These are phyloP conservation scores for Rhinatrema bivittatum DNA, from an alignment of 2,797 vertebrate genomes.

Conservation along the genomic window DNA sequence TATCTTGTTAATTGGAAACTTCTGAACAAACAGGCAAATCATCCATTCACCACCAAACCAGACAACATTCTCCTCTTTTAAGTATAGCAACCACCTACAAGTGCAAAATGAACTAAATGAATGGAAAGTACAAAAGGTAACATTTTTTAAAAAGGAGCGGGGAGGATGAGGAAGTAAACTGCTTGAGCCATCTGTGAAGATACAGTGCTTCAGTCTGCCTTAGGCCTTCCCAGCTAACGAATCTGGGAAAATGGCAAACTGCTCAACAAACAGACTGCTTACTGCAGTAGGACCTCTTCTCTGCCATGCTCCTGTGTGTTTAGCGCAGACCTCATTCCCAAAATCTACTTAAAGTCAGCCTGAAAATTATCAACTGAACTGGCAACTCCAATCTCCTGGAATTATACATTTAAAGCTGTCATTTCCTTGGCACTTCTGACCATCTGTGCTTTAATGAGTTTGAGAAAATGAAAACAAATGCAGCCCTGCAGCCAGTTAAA, in stretches of 20 bases:
- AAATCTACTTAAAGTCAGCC: background rate
- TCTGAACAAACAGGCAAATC: too few relatives aligned
- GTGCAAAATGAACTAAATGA: background rate
- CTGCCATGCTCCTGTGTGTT: background rate
- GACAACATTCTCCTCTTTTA: too few relatives aligned
- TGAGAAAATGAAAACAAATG: background rate
- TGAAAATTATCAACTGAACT: background rate
- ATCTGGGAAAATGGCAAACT: conserved; percentile 4
- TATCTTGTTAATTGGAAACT: too few relatives aligned
- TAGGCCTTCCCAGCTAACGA: conserved; percentile 11
- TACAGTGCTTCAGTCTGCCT: conserved; percentile 5
- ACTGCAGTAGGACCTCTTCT: background rate
- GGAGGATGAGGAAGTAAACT: conserved; percentile 7
- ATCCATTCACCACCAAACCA: too few relatives aligned
- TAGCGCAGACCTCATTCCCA: background rate
- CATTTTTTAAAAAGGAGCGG: background rate
- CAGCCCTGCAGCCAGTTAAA: too few relatives aligned
- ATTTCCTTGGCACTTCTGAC: background rate
- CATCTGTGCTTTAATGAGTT: background rate
- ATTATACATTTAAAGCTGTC: background rate
- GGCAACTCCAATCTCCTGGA: background rate
- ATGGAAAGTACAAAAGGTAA: background rate
- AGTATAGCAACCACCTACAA: background rate
- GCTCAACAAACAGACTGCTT: background rate
- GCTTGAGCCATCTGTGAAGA: background rate